Percentiles rank a stretch among this genome's conserved stretches.
These are phyloP conservation scores for Drosophila albomicans DNA, from an alignment of 1,140 invertebrate genomes.

Conservation along the genomic window DNA sequence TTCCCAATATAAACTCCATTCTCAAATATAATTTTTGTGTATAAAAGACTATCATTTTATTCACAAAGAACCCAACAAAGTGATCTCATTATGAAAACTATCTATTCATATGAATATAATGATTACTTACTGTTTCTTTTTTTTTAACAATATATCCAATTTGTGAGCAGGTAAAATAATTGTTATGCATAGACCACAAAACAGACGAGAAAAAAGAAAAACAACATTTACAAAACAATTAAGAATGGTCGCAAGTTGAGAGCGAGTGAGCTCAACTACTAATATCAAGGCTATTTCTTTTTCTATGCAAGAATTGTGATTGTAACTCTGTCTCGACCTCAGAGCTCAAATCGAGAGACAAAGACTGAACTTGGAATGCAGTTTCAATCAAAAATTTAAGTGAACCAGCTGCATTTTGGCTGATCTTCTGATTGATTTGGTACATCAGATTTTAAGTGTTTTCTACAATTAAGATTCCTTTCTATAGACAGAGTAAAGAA, in stretches of 20 bases:
- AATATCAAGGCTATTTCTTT: conserved; percentile 29
- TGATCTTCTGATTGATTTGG: background rate
- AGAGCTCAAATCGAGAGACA: background rate
- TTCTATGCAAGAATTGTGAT: conserved; percentile 20
- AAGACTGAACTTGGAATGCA: conserved; percentile 5
- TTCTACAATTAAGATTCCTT: conserved; percentile 8
- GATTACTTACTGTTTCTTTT: conserved; percentile 9
- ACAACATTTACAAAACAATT: conserved; percentile 7
- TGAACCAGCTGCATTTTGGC: background rate
- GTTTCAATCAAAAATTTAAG: background rate
- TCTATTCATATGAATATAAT: background rate
- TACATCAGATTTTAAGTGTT: conserved; percentile 9
- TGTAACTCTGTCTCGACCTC: conserved; percentile 12
- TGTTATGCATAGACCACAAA: background rate
- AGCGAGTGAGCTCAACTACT: conserved; percentile 18
- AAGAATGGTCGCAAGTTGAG: conserved; percentile 27
- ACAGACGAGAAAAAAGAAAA: background rate
- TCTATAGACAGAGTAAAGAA: background rate
- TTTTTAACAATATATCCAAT: conserved; percentile 26
- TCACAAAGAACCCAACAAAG: no score
- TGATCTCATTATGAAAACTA: conserved; percentile 8
- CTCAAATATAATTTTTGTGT: background rate
- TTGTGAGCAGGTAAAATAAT: conserved; percentile 23
- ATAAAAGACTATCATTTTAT: background rate
- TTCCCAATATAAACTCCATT: background rate